phyloP scores from a whole-genome alignment of 1,140 invertebrate genomes.

The Scylla paramamosain region DNA sequence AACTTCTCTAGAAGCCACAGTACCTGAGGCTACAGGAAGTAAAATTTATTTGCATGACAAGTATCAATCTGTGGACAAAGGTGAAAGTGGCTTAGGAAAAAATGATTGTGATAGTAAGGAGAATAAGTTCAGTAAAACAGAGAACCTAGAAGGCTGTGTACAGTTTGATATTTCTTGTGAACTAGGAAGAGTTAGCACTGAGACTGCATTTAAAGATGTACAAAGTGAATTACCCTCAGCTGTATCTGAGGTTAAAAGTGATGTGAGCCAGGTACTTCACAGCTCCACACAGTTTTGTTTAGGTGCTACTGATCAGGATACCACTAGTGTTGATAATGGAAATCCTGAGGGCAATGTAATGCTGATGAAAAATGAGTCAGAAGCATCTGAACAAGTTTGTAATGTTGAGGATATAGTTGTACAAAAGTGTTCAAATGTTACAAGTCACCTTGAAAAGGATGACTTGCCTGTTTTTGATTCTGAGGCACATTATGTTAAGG shows the following conservation, averaged over 20 bases:
- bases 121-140: background rate
- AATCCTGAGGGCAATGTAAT: slow-evolving; percentile 52
- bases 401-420: slow-evolving; percentile 41
- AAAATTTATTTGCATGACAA: slow-evolving; percentile 18
- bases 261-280: slow-evolving; percentile 54
- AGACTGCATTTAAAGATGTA: slow-evolving; percentile 62
- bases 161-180: slow-evolving; percentile 47
- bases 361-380: background rate
- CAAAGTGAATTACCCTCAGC: slow-evolving; percentile 62
- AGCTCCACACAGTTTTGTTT: slow-evolving; percentile 38
- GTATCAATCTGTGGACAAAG: slow-evolving; percentile 15
- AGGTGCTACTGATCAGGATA: slow-evolving; percentile 52
- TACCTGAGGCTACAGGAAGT: background rate
- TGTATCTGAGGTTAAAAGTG: slow-evolving; percentile 47
- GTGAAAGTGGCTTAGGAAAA: background rate
- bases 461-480: slow-evolving; percentile 7
- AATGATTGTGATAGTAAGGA: background rate
- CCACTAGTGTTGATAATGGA: background rate
- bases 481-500: background rate
- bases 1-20: background rate
- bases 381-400: slow-evolving; percentile 21
- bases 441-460: slow-evolving; percentile 26
- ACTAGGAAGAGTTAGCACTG: slow-evolving; percentile 57
- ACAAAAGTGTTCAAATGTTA: background rate
- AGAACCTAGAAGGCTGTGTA: background rate